phyloP scores from a whole-genome alignment of 1,140 invertebrate species.

The Campoletis sonorensis region DNA sequence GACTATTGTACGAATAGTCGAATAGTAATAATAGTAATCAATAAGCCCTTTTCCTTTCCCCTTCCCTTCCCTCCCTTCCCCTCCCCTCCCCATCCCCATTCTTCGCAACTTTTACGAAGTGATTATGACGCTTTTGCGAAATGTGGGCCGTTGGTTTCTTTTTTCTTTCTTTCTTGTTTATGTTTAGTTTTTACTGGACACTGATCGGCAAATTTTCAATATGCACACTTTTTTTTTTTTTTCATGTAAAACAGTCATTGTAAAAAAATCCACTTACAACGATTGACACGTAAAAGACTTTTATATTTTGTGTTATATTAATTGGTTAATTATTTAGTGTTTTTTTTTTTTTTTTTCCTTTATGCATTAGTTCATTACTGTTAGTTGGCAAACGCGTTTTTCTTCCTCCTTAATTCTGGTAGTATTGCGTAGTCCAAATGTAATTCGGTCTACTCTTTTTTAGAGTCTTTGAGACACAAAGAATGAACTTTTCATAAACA shows the following conservation, averaged over 20 bases:
- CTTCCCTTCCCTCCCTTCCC: neutral
- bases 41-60: conserved; percentile 55
- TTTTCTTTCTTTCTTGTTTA: neutral
- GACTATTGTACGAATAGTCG: conserved; percentile 63
- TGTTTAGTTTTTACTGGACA: conserved; percentile 55
- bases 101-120: conserved; percentile 20
- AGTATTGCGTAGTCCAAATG: conserved; percentile 54
- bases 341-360: conserved; percentile 36
- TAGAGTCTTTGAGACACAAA: conserved; percentile 58
- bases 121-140: conserved; percentile 55
- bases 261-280: conserved; percentile 67
- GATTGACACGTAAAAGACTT: conserved; percentile 67
- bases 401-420: conserved; percentile 23
- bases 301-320: conserved; percentile 60
- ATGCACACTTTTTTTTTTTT: conserved; percentile 47
- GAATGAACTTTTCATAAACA: conserved; percentile 59
- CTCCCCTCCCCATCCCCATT: neutral
- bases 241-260: conserved; percentile 63
- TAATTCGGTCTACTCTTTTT: conserved; percentile 51
- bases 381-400: conserved; percentile 70
- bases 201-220: conserved; percentile 55
- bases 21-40: conserved; percentile 59
- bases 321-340: conserved; percentile 61
- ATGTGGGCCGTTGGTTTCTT: conserved; percentile 45
- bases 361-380: conserved; percentile 66